phyloP scores from a whole-genome alignment of 2,888 invertebrate species.

The Megaustenia siamemsis region DNA sequence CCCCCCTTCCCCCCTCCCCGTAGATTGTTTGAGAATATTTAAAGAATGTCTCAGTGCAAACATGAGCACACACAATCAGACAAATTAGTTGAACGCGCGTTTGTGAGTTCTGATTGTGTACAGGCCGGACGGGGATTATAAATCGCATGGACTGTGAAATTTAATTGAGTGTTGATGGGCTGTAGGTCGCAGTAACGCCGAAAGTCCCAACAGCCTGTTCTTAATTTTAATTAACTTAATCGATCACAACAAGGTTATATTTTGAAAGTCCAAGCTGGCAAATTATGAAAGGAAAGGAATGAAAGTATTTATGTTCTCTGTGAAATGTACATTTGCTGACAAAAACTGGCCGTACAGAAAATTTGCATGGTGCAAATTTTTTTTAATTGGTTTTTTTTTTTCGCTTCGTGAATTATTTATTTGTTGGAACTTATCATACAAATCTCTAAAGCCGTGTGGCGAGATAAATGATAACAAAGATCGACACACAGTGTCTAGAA shows the following conservation, averaged over 20 bases:
- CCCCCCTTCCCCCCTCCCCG: background rate
- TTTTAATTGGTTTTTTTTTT: too few species aligned
- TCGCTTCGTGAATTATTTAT: too few species aligned
- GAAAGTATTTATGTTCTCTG: background rate
- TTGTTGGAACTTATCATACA: too few species aligned
- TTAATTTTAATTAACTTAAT: slow-evolving; percentile 8
- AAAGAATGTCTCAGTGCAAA: slow-evolving; percentile 36
- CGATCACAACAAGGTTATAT: background rate
- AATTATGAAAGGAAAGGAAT: background rate
- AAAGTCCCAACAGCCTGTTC: background rate
- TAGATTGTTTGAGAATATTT: slow-evolving; percentile 9
- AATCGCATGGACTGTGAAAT: slow-evolving; percentile 18
- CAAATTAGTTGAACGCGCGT: slow-evolving; percentile 42
- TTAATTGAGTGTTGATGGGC: background rate
- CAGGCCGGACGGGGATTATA: background rate
- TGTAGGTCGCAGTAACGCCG: background rate
- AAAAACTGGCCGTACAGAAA: too few species aligned
- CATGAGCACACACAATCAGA: slow-evolving; percentile 36
- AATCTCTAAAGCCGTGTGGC: too few species aligned
- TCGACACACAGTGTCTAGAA: too few species aligned
- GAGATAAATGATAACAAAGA: too few species aligned
- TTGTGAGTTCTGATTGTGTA: slow-evolving; percentile 27
- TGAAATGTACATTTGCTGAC: too few species aligned
- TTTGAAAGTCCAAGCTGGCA: background rate
- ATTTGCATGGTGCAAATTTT: too few species aligned